Conservation (phyloP, 2,797 vertebrate genomes). For the Ficedula albicollis region DNA sequence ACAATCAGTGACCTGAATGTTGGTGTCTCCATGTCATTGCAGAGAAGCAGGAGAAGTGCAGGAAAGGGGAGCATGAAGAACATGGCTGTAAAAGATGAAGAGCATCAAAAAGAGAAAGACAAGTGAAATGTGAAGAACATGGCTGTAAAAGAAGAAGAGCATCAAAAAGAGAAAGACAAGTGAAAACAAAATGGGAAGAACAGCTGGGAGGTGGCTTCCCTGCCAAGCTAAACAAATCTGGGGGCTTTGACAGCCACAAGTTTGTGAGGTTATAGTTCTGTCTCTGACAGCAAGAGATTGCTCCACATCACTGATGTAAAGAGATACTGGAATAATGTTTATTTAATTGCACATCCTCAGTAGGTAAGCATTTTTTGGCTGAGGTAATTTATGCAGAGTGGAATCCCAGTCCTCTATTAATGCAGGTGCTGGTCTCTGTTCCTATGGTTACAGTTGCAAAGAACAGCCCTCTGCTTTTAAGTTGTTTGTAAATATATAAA, state of each 20-base stretch:
- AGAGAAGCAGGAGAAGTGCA: not conserved
- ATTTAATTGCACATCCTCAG: not conserved
- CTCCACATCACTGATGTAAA: not conserved
- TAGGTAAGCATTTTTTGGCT: not conserved
- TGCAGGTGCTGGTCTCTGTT: constrained; percentile 14
- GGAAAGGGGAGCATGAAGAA: not conserved
- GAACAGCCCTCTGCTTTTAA: not conserved
- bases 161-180: not conserved
- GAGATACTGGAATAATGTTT: not conserved
- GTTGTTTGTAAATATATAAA: constrained; percentile 20
- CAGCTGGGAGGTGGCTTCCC: not conserved
- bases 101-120: not conserved
- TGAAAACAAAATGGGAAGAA: not conserved
- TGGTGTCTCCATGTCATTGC: not conserved
- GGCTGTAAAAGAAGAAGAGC: not conserved
- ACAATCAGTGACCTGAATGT: not conserved
- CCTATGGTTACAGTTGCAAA: constrained; percentile 32
- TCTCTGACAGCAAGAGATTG: not conserved
- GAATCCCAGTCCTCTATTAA: constrained; percentile 14
- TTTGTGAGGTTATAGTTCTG: not conserved
- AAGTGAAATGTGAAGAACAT: not conserved
- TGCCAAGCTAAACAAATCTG: not conserved
- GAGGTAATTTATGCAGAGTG: not conserved
- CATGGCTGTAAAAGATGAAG: not conserved
- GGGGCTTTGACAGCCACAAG: not conserved